Evolutionary conservation across 2,888 invertebrate species (phyloP).

Genomic region (Exephanes ischioxanthus): DNA sequence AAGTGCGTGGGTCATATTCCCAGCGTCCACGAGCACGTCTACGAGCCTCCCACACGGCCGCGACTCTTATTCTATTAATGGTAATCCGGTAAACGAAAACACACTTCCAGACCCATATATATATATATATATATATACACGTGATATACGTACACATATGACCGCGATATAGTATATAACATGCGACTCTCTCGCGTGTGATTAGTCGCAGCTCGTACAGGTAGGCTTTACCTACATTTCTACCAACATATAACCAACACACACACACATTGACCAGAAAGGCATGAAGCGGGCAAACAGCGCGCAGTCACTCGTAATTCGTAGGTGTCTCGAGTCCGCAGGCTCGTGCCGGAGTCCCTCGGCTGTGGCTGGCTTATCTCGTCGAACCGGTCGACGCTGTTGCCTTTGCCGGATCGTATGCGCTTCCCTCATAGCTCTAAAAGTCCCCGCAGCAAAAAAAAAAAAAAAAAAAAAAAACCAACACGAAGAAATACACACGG

Average conservation of each 20-base stretch:
- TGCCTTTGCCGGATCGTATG: slow-evolving; percentile 68
- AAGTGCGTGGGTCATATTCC: slow-evolving; percentile 49
- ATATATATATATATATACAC: slow-evolving; percentile 23
- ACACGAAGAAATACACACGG: neutral
- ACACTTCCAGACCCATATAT: slow-evolving; percentile 30
- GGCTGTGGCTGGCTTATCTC: slow-evolving; percentile 69
- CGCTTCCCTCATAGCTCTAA: slow-evolving; percentile 28
- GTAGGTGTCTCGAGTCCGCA: slow-evolving; percentile 59
- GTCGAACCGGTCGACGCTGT: slow-evolving; percentile 78
- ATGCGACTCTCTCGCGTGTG: slow-evolving; percentile 19
- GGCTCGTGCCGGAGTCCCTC: slow-evolving; percentile 32
- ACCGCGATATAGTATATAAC: neutral
- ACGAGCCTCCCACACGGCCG: slow-evolving; percentile 17
- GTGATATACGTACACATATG: neutral
- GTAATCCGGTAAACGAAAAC: slow-evolving; percentile 58
- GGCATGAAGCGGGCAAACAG: slow-evolving; percentile 31
- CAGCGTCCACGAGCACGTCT: slow-evolving; percentile 10
- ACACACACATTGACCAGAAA: slow-evolving; percentile 31
- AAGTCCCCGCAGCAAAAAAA: slow-evolving; percentile 15
- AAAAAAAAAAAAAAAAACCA: slow-evolving; percentile 17
- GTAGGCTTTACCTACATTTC: slow-evolving; percentile 60
- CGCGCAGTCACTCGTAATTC: slow-evolving; percentile 55
- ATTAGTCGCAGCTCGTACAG: slow-evolving; percentile 44
- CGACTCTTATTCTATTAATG: slow-evolving; percentile 60
- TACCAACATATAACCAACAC: slow-evolving; percentile 21